phyloP scores from a whole-genome alignment of 2,797 vertebrate genomes.

The Darevskia mixta region DNA sequence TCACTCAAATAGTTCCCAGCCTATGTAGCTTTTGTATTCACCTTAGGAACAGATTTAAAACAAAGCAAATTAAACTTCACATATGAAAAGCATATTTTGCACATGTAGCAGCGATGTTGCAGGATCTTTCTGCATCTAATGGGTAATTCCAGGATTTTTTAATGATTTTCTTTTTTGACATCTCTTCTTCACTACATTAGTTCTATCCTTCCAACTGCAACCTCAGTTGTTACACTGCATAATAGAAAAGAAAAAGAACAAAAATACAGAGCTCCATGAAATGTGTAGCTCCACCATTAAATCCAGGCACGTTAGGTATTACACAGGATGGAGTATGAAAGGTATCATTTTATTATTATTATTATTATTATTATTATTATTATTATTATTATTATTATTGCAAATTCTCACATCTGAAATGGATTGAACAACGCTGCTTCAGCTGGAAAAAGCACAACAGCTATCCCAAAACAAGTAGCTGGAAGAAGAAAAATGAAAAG shows the following conservation, averaged over 20 bases:
- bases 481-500: neutral
- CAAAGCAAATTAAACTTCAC: neutral
- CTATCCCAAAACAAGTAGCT: constrained; percentile 49
- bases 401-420: constrained; percentile 53
- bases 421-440: constrained; percentile 61
- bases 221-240: neutral
- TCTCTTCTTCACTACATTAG: neutral
- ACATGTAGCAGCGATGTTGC: no score
- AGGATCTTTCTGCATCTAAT: neutral
- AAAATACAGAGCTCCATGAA: neutral
- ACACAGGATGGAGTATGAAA: neutral
- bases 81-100: no score
- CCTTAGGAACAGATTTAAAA: constrained; percentile 34
- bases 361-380: neutral
- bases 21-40: neutral
- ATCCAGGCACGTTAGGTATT: constrained; percentile 1
- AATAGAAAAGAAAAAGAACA: neutral
- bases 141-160: neutral
- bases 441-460: constrained; percentile 19
- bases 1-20: constrained; percentile 1
- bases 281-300: neutral
- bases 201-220: neutral
- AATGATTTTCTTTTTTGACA: neutral
- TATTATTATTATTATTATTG: neutral
- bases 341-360: neutral